Conservation (phyloP, 2,797 vertebrate species). For the Peromyscus attwateri region DNA sequence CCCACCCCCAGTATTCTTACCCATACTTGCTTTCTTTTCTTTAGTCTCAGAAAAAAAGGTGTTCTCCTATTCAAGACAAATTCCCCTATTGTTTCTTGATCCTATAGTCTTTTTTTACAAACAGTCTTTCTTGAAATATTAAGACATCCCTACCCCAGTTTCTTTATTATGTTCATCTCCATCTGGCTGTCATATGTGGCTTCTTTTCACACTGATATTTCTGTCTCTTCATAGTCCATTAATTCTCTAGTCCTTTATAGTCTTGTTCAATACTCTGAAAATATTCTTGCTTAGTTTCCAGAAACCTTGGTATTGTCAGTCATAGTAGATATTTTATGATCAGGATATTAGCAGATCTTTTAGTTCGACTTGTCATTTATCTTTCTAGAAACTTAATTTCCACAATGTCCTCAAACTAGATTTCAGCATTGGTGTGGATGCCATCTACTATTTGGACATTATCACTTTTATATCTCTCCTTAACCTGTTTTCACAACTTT, state of each 20-base stretch:
- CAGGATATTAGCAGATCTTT: slow-evolving; percentile 34
- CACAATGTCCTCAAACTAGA: background rate
- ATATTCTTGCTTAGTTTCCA: slow-evolving; percentile 26
- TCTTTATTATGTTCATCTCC: background rate
- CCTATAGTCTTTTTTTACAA: slow-evolving; percentile 21
- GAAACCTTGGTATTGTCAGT: slow-evolving; percentile 36
- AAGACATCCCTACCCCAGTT: slow-evolving; percentile 6
- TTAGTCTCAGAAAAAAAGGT: slow-evolving; percentile 42
- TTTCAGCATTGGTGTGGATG: too few species aligned
- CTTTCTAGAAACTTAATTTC: slow-evolving; percentile 40
- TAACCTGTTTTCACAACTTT: slow-evolving; percentile 43
- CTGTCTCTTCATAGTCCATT: background rate
- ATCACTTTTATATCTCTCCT: background rate
- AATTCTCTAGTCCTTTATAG: slow-evolving; percentile 42
- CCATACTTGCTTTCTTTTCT: slow-evolving; percentile 29
- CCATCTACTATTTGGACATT: too few species aligned
- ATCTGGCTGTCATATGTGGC: background rate
- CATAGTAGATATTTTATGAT: slow-evolving; percentile 41
- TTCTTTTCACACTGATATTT: slow-evolving; percentile 27
- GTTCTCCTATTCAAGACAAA: background rate
- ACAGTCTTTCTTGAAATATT: slow-evolving; percentile 38
- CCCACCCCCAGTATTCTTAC: background rate
- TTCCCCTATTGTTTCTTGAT: slow-evolving; percentile 31
- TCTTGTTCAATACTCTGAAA: background rate
- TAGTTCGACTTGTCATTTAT: slow-evolving; percentile 37